Evolutionary conservation across 2,888 invertebrate genomes (phyloP).

Genomic region (Microdon myrmicae): DNA sequence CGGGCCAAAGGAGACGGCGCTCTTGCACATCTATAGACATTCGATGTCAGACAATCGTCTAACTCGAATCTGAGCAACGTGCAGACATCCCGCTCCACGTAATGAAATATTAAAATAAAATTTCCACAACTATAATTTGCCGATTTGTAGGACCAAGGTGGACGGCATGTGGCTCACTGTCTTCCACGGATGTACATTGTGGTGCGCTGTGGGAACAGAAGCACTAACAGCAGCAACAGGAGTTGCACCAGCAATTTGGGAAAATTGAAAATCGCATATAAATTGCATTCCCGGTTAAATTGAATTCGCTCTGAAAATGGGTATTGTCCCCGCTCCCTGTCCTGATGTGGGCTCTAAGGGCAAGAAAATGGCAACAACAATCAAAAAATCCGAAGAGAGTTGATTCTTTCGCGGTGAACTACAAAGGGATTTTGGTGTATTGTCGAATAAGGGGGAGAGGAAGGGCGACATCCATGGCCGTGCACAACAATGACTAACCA

Average conservation of each 20-base stretch:
- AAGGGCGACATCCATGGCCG: conserved; percentile 40
- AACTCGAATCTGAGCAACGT: conserved; percentile 13
- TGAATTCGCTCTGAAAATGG: conserved; percentile 49
- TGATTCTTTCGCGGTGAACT: conserved; percentile 45
- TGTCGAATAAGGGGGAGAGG: conserved; percentile 31
- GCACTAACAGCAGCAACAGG: conserved; percentile 10
- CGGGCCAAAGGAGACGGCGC: too few relatives aligned
- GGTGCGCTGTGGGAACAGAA: conserved; percentile 32
- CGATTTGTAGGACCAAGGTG: conserved; percentile 7
- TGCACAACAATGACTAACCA: conserved; percentile 44
- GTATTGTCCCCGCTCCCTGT: conserved; percentile 7
- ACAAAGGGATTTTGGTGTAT: conserved; percentile 38
- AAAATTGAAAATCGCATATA: conserved; percentile 52
- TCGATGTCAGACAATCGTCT: too few relatives aligned
- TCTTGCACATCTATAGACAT: too few relatives aligned
- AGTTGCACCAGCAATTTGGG: conserved; percentile 43
- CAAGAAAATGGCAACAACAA: not conserved
- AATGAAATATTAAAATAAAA: conserved; percentile 52
- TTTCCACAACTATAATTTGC: conserved; percentile 49
- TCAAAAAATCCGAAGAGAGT: conserved; percentile 10
- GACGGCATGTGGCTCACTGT: not conserved
- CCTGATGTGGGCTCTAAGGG: not conserved
- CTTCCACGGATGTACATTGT: not conserved
- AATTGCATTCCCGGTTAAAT: conserved; percentile 51
- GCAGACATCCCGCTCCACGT: conserved; percentile 34